Base-by-base conservation (phyloP, 2,113 vertebrate genomes). In the Planiliza haematocheilus region DNA sequence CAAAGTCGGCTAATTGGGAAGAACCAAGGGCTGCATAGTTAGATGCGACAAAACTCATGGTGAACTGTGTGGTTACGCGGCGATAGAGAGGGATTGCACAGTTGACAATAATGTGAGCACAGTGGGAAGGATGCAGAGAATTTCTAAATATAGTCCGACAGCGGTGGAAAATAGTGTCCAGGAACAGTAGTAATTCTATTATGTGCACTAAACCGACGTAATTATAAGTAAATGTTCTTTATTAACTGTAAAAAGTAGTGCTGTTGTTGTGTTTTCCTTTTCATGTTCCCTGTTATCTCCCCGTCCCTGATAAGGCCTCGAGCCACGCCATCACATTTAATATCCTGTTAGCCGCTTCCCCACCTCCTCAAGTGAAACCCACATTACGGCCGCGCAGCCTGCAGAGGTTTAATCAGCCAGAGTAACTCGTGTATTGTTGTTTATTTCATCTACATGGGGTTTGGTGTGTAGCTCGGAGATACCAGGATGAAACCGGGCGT, bases 61-160 rank as follows among this genome's bases (percentile, higher is more conserved):
- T 12, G 38, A 63, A 46, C 17, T 67, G 56, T 21, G 55, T 10
- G 21, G 63, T 41, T 53, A 10, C 38, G 36, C 71, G 50, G 13
- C 37, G 55, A 18, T 34, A 18, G 48, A 21, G 37, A 53, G 18
- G 69, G 49, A 36, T 17, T 18, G 16, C 13, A 21, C 46, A 17
- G 61, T 8, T 57, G 45, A 79, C 65, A 42, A 58, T 73, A 8
- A 59, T 64, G 39, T 59, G 63, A 84, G 24, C 62, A 39, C 82
- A 69, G 77, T 0, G 1, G 38, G 14, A 30, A 65, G 68, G 41
- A 58, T 10, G 61, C 51, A 41, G 38, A 46, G 21, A 38, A 18
- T 63, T 42, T 64, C 17, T 41, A 18, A 66, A 70, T 16, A 36
- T 14, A 71, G 56, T 37, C 53, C 18, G 0, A 74, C 51, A 34